Conservation (phyloP, 2,113 vertebrate species). For the Parotia lawesii region DNA sequence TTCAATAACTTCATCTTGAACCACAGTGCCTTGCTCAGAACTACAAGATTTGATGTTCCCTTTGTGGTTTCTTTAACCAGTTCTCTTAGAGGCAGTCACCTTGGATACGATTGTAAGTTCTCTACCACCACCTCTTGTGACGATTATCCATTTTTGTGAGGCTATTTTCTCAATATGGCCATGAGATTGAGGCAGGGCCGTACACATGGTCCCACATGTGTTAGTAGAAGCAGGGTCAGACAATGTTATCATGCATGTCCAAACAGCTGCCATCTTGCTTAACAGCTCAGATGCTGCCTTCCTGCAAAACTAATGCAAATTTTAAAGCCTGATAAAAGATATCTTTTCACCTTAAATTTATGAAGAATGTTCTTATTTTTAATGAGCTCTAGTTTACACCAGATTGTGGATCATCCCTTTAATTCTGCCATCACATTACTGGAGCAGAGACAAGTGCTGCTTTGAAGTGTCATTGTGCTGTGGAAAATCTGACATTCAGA, state of each 20-base stretch:
- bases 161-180: background rate
- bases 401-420: constrained; percentile 57
- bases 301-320: constrained; percentile 50
- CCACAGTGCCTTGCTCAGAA: background rate
- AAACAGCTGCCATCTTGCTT: constrained; percentile 36
- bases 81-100: background rate
- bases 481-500: constrained; percentile 38
- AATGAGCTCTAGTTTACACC: constrained; percentile 60
- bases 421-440: constrained; percentile 60
- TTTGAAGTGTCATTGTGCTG: constrained; percentile 61
- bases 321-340: constrained; percentile 53
- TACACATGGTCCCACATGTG: constrained; percentile 43
- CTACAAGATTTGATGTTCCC: background rate
- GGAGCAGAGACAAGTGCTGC: constrained; percentile 49
- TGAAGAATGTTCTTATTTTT: constrained; percentile 50
- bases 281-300: constrained; percentile 61
- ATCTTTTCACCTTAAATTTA: constrained; percentile 56
- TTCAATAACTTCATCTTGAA: background rate
- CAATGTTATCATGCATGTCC: background rate
- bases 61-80: background rate
- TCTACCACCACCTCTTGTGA: background rate
- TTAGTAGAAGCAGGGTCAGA: constrained; percentile 27
- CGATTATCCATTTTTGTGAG: background rate
- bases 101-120: background rate
- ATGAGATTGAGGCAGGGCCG: rapidly evolving